Conservation (phyloP, 2,113 vertebrate species). For the Calidris pugnax region DNA sequence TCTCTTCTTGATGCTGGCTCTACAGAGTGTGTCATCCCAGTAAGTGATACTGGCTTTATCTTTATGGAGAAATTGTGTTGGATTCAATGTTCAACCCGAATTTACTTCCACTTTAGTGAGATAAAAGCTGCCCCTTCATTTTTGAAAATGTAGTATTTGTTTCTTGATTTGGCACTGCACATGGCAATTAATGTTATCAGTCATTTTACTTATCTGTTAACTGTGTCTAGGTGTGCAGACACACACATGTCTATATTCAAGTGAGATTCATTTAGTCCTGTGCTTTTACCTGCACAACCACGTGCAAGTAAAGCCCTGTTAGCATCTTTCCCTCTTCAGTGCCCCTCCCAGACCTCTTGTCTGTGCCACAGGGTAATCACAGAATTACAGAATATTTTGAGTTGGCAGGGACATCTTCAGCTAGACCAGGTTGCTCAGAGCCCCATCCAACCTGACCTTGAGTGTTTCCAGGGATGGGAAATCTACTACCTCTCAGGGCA, state of each 20-base stretch:
- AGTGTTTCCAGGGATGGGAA: neutral
- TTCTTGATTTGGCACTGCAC: neutral
- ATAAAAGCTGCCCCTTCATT: neutral
- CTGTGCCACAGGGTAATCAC: neutral
- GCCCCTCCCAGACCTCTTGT: neutral
- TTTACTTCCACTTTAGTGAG: neutral
- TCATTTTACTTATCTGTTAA: neutral
- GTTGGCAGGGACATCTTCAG: neutral
- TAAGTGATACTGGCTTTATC: neutral
- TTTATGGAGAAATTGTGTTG: neutral
- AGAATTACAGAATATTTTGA: neutral
- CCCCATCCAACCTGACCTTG: neutral
- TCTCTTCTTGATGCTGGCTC: neutral
- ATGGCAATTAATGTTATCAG: neutral
- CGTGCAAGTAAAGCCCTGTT: neutral
- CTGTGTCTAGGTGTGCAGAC: neutral
- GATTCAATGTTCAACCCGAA: neutral
- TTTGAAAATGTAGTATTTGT: neutral
- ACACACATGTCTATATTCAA: neutral
- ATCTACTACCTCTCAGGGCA: neutral
- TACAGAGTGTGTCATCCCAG: neutral
- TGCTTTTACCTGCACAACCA: neutral
- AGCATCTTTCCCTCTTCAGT: neutral
- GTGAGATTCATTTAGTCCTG: neutral
- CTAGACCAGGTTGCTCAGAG: neutral